These are phyloP conservation scores for Octodon degus DNA, from an alignment of 2,113 vertebrate genomes.

Conservation along the genomic window DNA sequence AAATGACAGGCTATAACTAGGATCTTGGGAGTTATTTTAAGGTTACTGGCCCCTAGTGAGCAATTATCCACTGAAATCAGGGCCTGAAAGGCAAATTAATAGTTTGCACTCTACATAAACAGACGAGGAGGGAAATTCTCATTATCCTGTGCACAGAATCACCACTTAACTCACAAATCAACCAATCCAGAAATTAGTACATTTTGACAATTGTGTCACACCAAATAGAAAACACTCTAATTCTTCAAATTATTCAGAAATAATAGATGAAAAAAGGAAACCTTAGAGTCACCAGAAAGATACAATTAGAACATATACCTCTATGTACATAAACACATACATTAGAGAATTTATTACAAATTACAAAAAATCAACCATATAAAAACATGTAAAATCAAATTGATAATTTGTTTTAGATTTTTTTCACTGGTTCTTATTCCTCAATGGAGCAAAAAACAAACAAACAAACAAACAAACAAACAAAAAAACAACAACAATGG, in stretches of 20 bases:
- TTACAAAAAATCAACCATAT: neutral
- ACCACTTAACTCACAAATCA: neutral
- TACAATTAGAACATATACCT: neutral
- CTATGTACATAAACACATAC: neutral
- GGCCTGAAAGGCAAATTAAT: neutral
- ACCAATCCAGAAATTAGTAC: neutral
- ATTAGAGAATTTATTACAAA: neutral
- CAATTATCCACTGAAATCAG: neutral
- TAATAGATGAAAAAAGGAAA: neutral
- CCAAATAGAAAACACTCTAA: neutral
- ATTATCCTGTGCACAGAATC: neutral
- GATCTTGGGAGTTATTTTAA: neutral
- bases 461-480: neutral
- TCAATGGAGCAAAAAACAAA: neutral
- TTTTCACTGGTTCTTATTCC: slow-evolving; percentile 34
- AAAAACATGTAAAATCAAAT: neutral
- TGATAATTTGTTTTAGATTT: neutral
- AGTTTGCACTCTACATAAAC: neutral
- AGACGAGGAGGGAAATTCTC: neutral
- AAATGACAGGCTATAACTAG: neutral
- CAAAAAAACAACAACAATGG: neutral
- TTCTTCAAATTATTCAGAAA: neutral
- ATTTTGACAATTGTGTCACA: neutral
- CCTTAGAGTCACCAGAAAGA: neutral
- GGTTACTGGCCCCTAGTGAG: neutral